Percentiles rank a stretch among this genome's conserved stretches.
Conservation (phyloP, 2,888 invertebrate species). For the Eristalinus sepulchralis region DNA sequence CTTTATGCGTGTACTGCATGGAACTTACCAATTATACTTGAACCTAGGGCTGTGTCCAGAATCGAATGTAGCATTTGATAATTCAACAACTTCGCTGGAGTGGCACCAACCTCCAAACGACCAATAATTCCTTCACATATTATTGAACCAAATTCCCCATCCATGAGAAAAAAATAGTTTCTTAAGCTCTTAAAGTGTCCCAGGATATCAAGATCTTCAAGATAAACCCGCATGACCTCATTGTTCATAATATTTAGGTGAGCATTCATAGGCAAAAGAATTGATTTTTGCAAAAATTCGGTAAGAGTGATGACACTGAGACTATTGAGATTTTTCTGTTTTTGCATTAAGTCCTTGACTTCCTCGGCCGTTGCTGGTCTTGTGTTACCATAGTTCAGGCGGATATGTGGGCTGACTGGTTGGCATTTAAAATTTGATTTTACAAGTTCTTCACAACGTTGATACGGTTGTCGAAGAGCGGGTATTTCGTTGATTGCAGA, state of each 20-base stretch:
- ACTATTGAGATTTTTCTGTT: constrained; percentile 72
- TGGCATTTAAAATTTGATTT: constrained; percentile 74
- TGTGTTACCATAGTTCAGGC: constrained; percentile 69
- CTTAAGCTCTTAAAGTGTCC: constrained; percentile 88
- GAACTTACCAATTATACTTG: constrained; percentile 84
- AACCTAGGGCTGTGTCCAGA: constrained; percentile 86
- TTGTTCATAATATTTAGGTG: constrained; percentile 88
- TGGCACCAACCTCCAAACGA: constrained; percentile 85
- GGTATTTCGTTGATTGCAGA: constrained; percentile 13
- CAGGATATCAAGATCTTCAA: constrained; percentile 84
- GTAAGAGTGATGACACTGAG: constrained; percentile 79
- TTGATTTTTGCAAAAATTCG: constrained; percentile 85
- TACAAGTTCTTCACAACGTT: constrained; percentile 74
- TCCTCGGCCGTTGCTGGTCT: constrained; percentile 45
- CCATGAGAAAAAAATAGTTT: constrained; percentile 89
- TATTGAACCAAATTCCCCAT: constrained; percentile 89
- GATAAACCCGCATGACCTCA: constrained; percentile 86
- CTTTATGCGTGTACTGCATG: not conserved
- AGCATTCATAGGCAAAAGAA: constrained; percentile 86
- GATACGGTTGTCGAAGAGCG: constrained; percentile 68
- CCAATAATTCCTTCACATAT: constrained; percentile 87
- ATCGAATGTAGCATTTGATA: constrained; percentile 86
- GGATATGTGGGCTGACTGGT: constrained; percentile 73
- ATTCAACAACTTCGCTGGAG: constrained; percentile 86
- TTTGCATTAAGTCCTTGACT: constrained; percentile 59